Base-by-base conservation (phyloP, 2,888 invertebrate genomes). In the Agrochola lota region DNA sequence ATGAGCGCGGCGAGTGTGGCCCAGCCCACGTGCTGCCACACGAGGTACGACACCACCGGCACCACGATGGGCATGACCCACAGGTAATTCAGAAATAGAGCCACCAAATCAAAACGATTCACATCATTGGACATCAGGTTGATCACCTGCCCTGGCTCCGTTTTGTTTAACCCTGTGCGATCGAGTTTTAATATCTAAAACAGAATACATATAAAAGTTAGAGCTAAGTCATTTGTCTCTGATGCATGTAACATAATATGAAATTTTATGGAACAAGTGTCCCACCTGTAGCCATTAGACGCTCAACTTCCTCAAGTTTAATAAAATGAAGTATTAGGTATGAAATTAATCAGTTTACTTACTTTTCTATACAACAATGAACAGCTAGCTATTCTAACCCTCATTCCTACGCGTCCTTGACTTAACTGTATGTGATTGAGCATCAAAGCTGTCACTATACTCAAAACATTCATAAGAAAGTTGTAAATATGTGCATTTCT, bases 81-180 rank as follows among this genome's bases (percentile, higher is more conserved):
- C 67, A 98, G 93, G 91, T 98, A 98, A 93, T 98, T 98, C 23
- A 98, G 93, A 91, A 97, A 97, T 71, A 97, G 89, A 35, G 98
- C 97, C 40, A 98, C 97, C 93, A 97, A 94, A 91, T 99, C 99
- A 92, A 99, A 98, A 83, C 98, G 97, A 88, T 98, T 98, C 5
- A 99, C 98, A 91, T 99, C 99, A 89, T 98, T 99, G 0, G 98
- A 98, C 95, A 99, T 97, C 77, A 99, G 94, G 93, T 99, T 99
- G 68, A 99, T 98, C 88, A 99, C 97, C 93, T 98, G 98, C 0
- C 98, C 99, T 86, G 98, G 93, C 95, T 97, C 90, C 92, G 98
- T 97, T 92, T 97, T 96, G 71, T 96, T 97, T 84, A 98, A 90
- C 0, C 98, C 97, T 2, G 95, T 93, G 84, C 97, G 97, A 90